Percentiles rank a stretch among this genome's conserved stretches.
Conservation (phyloP, 2,888 invertebrate genomes). For the Listrodromus nycthemerus region DNA sequence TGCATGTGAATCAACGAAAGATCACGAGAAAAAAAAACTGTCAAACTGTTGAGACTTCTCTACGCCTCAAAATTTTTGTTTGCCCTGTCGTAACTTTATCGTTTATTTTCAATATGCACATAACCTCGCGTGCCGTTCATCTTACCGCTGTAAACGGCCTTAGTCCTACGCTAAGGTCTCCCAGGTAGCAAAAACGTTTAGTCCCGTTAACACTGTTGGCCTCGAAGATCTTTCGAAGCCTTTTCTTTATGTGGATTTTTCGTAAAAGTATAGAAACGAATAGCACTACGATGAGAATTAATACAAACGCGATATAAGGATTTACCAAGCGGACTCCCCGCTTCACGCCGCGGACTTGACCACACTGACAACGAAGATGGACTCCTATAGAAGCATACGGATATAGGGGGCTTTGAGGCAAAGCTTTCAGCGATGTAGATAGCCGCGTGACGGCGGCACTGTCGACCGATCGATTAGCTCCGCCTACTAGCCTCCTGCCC, state of each 20-base stretch:
- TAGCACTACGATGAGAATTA: not conserved
- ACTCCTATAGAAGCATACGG: too few species aligned
- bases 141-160: not conserved
- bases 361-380: too few species aligned
- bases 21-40: too few species aligned
- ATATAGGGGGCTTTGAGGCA: too few species aligned
- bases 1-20: not conserved
- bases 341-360: constrained; percentile 29
- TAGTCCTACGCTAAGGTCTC: not conserved
- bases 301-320: not conserved
- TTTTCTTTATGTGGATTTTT: not conserved
- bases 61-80: not conserved
- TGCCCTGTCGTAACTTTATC: not conserved
- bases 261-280: not conserved
- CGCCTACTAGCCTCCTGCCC: too few species aligned
- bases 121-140: not conserved
- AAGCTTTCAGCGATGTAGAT: too few species aligned
- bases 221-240: not conserved
- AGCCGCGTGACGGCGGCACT: too few species aligned
- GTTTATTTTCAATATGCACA: not conserved
- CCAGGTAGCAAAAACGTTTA: not conserved
- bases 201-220: not conserved
- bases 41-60: not conserved
- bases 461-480: too few species aligned
- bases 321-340: constrained; percentile 26